phyloP scores from a whole-genome alignment of 2,113 vertebrate species.

The Mixornis gularis region DNA sequence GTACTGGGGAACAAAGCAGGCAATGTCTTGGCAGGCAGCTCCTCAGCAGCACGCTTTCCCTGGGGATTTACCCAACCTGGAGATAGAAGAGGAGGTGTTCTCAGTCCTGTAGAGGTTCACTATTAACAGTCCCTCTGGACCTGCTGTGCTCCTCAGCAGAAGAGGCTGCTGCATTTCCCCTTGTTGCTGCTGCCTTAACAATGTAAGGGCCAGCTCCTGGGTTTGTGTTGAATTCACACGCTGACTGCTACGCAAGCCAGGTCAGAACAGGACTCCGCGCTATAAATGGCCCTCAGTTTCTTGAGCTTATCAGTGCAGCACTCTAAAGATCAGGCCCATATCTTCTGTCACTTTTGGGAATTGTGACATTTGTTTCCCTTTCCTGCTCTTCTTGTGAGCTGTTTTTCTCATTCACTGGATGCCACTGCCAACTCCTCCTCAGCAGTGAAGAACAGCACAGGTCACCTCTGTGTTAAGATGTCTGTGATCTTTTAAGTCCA shows the following conservation, averaged over 20 bases:
- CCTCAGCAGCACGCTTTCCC: neutral
- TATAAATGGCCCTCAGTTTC: neutral
- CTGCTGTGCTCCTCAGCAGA: neutral
- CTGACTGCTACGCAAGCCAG: neutral
- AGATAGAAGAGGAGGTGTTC: neutral
- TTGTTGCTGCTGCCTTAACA: neutral
- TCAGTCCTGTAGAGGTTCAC: neutral
- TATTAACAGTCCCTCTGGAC: neutral
- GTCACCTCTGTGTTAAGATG: neutral
- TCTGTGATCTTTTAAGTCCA: neutral
- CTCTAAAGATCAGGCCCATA: neutral
- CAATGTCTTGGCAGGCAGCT: conserved; percentile 29
- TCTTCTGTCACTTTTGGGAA: neutral
- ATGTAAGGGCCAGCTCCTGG: neutral
- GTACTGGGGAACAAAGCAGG: neutral
- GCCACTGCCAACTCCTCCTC: neutral
- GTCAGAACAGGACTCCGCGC: neutral
- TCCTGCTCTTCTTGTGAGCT: neutral
- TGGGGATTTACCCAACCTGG: neutral
- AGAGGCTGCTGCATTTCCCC: neutral
- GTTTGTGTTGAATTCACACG: neutral
- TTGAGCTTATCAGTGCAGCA: neutral
- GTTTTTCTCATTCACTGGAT: neutral
- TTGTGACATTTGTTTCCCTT: neutral
- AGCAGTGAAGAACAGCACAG: neutral